Evolutionary conservation across 2,113 vertebrate genomes (phyloP).

Genomic region (Paratilapia polleni): DNA sequence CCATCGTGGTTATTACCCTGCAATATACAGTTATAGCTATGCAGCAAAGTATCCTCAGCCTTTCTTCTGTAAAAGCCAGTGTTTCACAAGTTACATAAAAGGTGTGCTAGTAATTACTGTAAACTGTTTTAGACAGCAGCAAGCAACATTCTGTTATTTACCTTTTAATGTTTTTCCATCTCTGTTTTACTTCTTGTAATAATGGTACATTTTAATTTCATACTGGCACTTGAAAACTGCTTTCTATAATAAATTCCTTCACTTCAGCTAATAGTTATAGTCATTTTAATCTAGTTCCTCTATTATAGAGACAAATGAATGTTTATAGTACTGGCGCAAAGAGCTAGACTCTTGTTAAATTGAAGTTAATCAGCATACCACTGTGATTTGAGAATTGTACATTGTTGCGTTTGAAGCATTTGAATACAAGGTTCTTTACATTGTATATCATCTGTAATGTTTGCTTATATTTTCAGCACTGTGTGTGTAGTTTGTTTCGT

Average conservation of each 20-base stretch:
- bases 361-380: slow-evolving; percentile 30
- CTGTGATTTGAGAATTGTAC: slow-evolving; percentile 54
- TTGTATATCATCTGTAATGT: slow-evolving; percentile 7
- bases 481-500: slow-evolving; percentile 29
- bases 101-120: slow-evolving; percentile 6
- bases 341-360: slow-evolving; percentile 20
- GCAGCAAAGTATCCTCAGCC: slow-evolving; percentile 36
- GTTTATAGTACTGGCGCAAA: slow-evolving; percentile 34
- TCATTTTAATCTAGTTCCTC: background rate
- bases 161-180: slow-evolving; percentile 1
- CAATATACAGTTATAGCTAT: slow-evolving; percentile 58
- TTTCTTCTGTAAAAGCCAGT: slow-evolving; percentile 1
- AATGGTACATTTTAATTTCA: background rate
- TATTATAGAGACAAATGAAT: slow-evolving; percentile 47
- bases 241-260: slow-evolving; percentile 1
- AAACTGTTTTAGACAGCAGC: slow-evolving; percentile 13
- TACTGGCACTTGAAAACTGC: slow-evolving; percentile 10
- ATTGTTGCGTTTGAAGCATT: slow-evolving; percentile 25
- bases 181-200: background rate
- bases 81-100: slow-evolving; percentile 3
- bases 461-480: slow-evolving; percentile 39
- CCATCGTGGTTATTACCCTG: slow-evolving; percentile 23
- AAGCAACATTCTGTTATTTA: background rate
- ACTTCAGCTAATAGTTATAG: slow-evolving; percentile 1
- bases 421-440: slow-evolving; percentile 11